Evolutionary conservation across 2,797 vertebrate species (phyloP).

Genomic region (Tenualosa ilisha): DNA sequence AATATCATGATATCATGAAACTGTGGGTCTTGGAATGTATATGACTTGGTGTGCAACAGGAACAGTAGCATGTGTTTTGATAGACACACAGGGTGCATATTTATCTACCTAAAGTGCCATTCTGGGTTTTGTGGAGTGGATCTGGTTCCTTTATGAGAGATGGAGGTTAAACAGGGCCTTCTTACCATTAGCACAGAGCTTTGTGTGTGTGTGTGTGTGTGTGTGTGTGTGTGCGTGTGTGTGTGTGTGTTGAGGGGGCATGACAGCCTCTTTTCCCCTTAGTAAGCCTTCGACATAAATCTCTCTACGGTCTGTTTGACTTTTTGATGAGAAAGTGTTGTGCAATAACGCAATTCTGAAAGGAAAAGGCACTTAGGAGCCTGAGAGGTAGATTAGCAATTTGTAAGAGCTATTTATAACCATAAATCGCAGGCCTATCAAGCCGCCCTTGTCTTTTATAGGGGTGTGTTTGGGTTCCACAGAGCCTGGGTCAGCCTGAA

Average conservation of each 20-base stretch:
- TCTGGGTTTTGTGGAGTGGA: slow-evolving; percentile 49
- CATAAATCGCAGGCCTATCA: slow-evolving; percentile 60
- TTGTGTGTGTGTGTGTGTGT: not conserved
- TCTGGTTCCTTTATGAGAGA: slow-evolving; percentile 52
- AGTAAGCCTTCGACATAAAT: slow-evolving; percentile 62
- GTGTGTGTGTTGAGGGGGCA: slow-evolving; percentile 20
- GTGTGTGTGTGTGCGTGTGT: not conserved
- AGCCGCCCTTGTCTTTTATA: slow-evolving; percentile 57
- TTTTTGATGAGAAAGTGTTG: slow-evolving; percentile 67
- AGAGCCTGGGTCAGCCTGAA: slow-evolving; percentile 50
- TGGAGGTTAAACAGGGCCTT: slow-evolving; percentile 45
- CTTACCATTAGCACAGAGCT: slow-evolving; percentile 46
- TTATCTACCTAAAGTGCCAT: slow-evolving; percentile 34
- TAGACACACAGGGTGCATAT: not conserved
- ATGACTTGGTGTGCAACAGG: not conserved
- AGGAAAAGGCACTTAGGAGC: slow-evolving; percentile 64
- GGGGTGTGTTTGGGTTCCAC: slow-evolving; percentile 55
- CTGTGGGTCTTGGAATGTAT: not conserved
- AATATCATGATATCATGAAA: not conserved
- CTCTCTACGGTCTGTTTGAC: slow-evolving; percentile 63
- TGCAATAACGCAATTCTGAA: slow-evolving; percentile 63
- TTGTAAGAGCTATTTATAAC: slow-evolving; percentile 66
- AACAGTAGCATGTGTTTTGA: not conserved
- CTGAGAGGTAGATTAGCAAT: slow-evolving; percentile 66
- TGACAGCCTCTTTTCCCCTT: slow-evolving; percentile 53